A percentile compares a stretch with the other conserved stretches of the same genome.
Evolutionary conservation across 30 jellyfish, hydroid and myxozoan genomes (phyloP).

Genomic region (Hydractinia symbiolongicarpus): DNA sequence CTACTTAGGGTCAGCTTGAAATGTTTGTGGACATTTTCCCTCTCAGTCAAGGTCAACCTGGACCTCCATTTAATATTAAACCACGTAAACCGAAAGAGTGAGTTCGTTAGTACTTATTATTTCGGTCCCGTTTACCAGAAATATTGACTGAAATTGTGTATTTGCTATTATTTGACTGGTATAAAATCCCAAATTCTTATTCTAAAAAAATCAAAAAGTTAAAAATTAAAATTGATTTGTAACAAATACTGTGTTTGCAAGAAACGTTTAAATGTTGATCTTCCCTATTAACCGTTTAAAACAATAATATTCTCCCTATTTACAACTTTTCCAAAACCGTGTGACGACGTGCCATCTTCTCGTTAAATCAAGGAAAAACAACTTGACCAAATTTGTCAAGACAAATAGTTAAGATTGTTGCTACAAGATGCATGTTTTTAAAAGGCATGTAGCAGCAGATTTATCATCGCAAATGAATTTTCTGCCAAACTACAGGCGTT

Average conservation of each 20-base stretch:
- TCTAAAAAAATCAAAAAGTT: too few species aligned
- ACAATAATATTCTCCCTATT: slow-evolving; percentile 9
- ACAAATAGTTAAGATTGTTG: slow-evolving; percentile 79
- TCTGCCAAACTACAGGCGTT: slow-evolving; percentile 15
- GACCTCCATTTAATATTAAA: slow-evolving; percentile 84
- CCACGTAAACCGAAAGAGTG: slow-evolving; percentile 93
- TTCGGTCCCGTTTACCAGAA: not conserved
- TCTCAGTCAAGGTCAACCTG: slow-evolving; percentile 82
- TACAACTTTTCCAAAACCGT: slow-evolving; percentile 62
- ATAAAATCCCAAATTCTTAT: too few species aligned
- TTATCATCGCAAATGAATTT: too few species aligned
- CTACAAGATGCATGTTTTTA: slow-evolving; percentile 25
- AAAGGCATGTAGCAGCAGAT: too few species aligned
- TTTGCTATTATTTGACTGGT: not conserved
- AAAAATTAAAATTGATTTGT: too few species aligned
- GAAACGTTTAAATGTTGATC: too few species aligned
- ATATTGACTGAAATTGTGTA: not conserved
- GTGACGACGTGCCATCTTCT: slow-evolving; percentile 49
- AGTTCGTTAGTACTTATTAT: not conserved
- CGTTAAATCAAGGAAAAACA: slow-evolving; percentile 43
- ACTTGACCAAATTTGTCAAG: slow-evolving; percentile 76
- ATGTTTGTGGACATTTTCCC: slow-evolving; percentile 96
- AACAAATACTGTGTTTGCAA: too few species aligned
- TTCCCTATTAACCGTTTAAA: too few species aligned
- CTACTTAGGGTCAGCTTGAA: slow-evolving; percentile 84